Evolutionary conservation across 2,888 invertebrate species (phyloP), one percentile per base, ranked within the genome.

Genomic region (Matsumyia berberina): DNA sequence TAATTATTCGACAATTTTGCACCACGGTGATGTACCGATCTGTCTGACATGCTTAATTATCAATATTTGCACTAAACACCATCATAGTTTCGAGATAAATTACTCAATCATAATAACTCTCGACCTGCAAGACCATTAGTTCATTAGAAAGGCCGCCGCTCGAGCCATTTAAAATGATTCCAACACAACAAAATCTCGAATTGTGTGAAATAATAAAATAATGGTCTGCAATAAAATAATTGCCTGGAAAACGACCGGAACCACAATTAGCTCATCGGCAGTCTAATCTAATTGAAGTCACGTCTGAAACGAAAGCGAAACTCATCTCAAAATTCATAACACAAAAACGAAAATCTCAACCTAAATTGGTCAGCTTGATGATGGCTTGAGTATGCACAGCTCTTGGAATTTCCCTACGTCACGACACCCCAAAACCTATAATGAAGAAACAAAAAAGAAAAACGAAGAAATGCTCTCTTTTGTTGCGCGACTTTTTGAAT

Each of bases 331-430:
- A 49, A 49, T n/a, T n/a, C n/a, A 58, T 6, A 49, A 57, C 31
- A 66, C 6, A 31, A 24, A 24, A 24, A n/a, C n/a, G n/a, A 24
- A 24, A 24, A 4, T 46, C 67, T 67, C 35, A 67, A 55, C 67
- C 53, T n/a, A 46, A 57, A 57, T 69, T 46, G 35, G 12, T 42
- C 55, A 11, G 39, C 51, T 37, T 37, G 8, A 66, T 37, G 37
- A 35, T n/a, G 49, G 31, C 31, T 51, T 15, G 42, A 70, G 60
- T 17, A 31, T 31, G 33, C n/a, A 33, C 8, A 12, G 29, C 53
- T 57, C 4, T 33, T 57, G 76, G 58, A 76, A 67, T 66, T 67
- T 67, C 64, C 57, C 58, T 57, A 67, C 67, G 67, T 76, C 66
- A 77, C 15, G 39, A 42, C 37, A 35, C 67, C 9, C 37, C 35